A percentile compares a stretch with the other conserved stretches of the same genome.
phyloP scores from a whole-genome alignment of 2,888 invertebrate species.

The Microplitis deprimator region DNA sequence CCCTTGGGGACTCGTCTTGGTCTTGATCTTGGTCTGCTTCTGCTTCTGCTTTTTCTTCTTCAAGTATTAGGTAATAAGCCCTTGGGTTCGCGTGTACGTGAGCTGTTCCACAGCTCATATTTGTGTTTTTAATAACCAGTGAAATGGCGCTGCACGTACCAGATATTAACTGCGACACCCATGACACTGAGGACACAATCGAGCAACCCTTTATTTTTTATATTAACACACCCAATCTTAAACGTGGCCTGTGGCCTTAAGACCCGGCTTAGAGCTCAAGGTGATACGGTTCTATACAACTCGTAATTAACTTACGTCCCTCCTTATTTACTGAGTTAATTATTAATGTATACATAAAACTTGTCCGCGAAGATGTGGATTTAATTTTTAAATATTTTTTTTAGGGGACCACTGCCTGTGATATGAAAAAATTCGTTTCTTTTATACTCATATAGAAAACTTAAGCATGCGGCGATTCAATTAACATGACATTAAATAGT shows the following conservation, averaged over 20 bases:
- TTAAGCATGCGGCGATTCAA: too few species aligned
- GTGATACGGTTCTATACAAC: background rate
- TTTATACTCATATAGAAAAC: too few species aligned
- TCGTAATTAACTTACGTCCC: background rate
- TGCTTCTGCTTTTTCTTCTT: too few species aligned
- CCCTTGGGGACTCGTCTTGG: constrained; percentile 44
- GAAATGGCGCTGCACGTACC: too few species aligned
- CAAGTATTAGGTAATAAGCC: background rate
- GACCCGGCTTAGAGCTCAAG: background rate
- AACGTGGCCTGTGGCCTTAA: background rate
- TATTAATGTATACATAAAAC: background rate
- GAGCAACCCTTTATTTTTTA: background rate
- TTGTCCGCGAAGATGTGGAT: background rate
- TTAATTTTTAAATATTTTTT: background rate
- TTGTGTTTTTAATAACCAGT: too few species aligned
- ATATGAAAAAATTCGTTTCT: too few species aligned
- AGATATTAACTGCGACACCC: too few species aligned
- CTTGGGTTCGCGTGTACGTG: background rate
- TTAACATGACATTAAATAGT: too few species aligned
- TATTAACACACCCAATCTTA: background rate
- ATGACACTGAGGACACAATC: too few species aligned
- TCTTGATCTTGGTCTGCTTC: background rate
- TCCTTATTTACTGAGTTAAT: background rate
- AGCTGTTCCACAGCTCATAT: too few species aligned
- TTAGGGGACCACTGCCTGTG: background rate